phyloP scores from a whole-genome alignment of 2,888 invertebrate genomes.

The Drosophila peninsularis region DNA sequence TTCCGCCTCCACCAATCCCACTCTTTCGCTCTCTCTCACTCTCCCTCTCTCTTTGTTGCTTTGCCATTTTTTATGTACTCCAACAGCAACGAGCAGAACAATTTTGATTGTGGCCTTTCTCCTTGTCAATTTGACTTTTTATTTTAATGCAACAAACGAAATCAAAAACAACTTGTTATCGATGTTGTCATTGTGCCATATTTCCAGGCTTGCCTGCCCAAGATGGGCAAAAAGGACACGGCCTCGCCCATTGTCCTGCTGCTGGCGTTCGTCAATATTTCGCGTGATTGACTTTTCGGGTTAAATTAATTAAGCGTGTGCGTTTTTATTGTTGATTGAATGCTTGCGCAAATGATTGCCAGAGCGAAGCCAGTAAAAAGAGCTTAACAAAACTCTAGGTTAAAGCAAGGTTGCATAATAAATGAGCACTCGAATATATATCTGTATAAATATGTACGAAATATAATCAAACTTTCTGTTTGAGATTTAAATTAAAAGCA shows the following conservation, averaged over 20 bases:
- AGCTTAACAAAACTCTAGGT: neutral
- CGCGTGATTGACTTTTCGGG: conserved; percentile 76
- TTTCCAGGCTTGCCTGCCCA: conserved; percentile 31
- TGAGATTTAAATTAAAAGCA: neutral
- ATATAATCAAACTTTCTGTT: neutral
- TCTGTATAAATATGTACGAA: neutral
- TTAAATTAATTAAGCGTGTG: conserved; percentile 79
- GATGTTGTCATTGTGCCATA: conserved; percentile 68
- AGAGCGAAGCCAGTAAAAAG: neutral
- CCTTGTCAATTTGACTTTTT: conserved; percentile 64
- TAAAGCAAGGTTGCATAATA: neutral
- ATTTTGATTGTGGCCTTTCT: conserved; percentile 67
- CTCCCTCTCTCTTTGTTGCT: neutral
- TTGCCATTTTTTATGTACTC: conserved; percentile 37
- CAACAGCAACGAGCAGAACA: conserved; percentile 23
- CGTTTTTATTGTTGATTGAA: conserved; percentile 75
- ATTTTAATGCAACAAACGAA: conserved; percentile 66
- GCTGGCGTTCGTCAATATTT: conserved; percentile 63
- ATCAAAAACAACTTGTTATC: conserved; percentile 77
- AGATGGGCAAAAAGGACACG: conserved; percentile 19
- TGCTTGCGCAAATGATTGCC: conserved; percentile 35
- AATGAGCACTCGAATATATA: conserved; percentile 1
- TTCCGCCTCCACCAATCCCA: conserved; percentile 18
- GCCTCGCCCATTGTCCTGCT: conserved; percentile 22
- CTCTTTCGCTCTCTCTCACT: neutral